A percentile compares a stretch with the other conserved stretches of the same genome.
Evolutionary conservation across 2,113 vertebrate species (phyloP).

Genomic region (Ramphastos sulfuratus): DNA sequence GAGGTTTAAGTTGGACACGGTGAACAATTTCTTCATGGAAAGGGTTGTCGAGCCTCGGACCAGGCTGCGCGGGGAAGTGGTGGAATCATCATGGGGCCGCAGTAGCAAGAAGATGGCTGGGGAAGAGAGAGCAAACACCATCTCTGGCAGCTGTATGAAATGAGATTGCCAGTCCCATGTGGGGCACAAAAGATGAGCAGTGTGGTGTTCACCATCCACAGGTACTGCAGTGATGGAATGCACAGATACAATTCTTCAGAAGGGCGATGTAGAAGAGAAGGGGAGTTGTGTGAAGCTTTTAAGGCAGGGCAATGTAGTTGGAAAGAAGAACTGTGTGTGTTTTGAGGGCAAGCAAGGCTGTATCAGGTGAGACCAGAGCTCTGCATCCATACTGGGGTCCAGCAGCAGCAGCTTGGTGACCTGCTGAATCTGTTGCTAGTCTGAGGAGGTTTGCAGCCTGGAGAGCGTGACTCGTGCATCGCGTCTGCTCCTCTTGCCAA

Average conservation of each 20-base stretch:
- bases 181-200: fast-evolving
- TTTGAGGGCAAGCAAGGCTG: background rate
- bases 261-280: background rate
- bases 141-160: background rate
- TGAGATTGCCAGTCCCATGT: fast-evolving
- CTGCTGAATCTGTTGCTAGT: fast-evolving
- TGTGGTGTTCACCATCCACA: fast-evolving
- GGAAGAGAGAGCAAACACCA: fast-evolving
- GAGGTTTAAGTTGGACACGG: background rate
- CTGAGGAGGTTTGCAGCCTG: background rate
- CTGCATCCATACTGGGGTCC: fast-evolving
- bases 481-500: background rate
- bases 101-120: background rate
- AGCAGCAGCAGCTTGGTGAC: background rate
- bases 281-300: background rate
- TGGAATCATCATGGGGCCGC: background rate
- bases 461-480: fast-evolving
- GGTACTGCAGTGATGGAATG: background rate
- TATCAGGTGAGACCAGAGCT: background rate
- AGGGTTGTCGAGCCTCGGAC: background rate
- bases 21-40: background rate
- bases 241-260: background rate
- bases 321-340: background rate
- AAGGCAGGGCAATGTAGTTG: too few species aligned
- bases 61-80: background rate